Conservation (phyloP, 2,888 invertebrate genomes). For the Trachelus iudaicus region DNA sequence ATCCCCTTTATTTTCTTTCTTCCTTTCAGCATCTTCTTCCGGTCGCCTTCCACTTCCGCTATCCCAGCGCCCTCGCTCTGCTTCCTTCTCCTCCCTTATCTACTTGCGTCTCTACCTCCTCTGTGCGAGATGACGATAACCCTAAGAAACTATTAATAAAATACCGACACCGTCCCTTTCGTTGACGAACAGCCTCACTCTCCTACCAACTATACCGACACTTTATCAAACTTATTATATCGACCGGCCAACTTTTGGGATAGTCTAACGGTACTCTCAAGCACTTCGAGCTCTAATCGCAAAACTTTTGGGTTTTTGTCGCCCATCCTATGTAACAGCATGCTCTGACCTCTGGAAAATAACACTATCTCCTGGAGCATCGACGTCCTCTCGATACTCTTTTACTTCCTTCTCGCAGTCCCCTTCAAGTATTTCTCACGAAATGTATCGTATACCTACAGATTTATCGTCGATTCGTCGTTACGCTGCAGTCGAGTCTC, state of each 20-base stretch:
- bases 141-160: conserved; percentile 34
- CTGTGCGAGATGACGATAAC: conserved; percentile 23
- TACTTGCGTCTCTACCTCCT: background rate
- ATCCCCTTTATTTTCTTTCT: background rate
- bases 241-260: conserved; percentile 24
- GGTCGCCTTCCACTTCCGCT: background rate
- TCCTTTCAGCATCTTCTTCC: background rate
- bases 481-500: background rate
- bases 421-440: background rate
- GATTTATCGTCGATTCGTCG: background rate
- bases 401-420: background rate
- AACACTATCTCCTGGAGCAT: background rate
- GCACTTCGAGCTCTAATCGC: conserved; percentile 23
- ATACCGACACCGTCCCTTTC: conserved; percentile 28
- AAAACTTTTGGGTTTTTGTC: conserved; percentile 29
- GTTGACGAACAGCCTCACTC: conserved; percentile 27
- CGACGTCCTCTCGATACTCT: background rate
- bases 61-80: background rate
- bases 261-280: conserved; percentile 12
- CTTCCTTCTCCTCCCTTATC: background rate
- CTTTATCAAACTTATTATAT: conserved; percentile 47
- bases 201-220: conserved; percentile 29
- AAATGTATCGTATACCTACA: background rate
- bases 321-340: conserved; percentile 6
- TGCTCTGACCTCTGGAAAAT: conserved; percentile 8